Evolutionary conservation across 1,140 invertebrate genomes (phyloP).

Genomic region (Cephus cinctus): DNA sequence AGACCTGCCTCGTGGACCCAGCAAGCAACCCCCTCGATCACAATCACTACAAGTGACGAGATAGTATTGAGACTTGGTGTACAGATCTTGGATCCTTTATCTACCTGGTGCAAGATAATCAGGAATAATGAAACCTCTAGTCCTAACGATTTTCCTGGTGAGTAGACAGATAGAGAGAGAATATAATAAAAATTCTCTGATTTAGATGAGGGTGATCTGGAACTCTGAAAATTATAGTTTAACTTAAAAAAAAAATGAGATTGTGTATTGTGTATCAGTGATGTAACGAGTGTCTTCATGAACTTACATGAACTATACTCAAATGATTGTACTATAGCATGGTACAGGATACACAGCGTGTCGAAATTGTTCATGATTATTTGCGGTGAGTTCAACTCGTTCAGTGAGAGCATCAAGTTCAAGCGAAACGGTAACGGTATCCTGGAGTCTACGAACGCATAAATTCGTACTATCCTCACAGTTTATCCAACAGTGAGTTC

Average conservation of each 20-base stretch:
- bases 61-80: not conserved
- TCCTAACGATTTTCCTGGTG: not conserved
- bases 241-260: too few relatives aligned
- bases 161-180: not conserved
- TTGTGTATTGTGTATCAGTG: not conserved
- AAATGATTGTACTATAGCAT: too few relatives aligned
- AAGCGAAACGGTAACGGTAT: too few relatives aligned
- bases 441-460: too few relatives aligned
- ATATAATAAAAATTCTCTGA: not conserved
- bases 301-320: too few relatives aligned
- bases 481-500: constrained; percentile 1
- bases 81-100: not conserved
- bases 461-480: constrained; percentile 1
- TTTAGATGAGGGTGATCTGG: not conserved
- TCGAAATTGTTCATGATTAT: too few relatives aligned
- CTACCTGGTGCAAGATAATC: not conserved
- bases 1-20: constrained; percentile 9
- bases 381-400: too few relatives aligned
- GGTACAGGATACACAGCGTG: too few relatives aligned
- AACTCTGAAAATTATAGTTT: too few relatives aligned
- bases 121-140: not conserved
- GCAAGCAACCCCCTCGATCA: not conserved
- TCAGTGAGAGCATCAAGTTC: too few relatives aligned
- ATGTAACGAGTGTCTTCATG: not conserved
- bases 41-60: not conserved